Evolutionary conservation across 2,797 vertebrate genomes (phyloP).

Genomic region (Balearica regulorum): DNA sequence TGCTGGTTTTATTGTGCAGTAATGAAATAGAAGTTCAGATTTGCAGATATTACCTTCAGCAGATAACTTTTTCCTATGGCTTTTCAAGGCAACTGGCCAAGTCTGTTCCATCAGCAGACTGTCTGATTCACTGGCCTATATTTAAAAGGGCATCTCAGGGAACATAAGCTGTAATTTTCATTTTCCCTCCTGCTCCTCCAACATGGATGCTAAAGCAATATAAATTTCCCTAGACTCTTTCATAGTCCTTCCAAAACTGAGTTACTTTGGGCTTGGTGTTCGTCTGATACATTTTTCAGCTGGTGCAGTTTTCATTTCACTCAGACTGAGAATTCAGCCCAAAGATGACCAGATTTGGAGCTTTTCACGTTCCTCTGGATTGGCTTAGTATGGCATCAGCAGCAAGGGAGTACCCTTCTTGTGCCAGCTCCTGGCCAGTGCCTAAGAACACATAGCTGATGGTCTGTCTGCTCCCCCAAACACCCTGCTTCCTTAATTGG

Average conservation of each 20-base stretch:
- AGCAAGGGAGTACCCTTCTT: not conserved
- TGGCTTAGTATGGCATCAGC: not conserved
- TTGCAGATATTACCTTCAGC: conserved; percentile 1
- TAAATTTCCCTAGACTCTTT: not conserved
- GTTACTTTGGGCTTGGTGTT: not conserved
- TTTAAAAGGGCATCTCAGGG: conserved; percentile 7
- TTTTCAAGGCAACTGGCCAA: not conserved
- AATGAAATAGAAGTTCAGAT: not conserved
- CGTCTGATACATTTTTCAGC: not conserved
- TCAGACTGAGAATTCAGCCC: not conserved
- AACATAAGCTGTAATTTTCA: not conserved
- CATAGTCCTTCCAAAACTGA: not conserved
- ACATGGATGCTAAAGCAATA: not conserved
- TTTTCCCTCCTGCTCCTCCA: not conserved
- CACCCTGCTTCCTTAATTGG: not conserved
- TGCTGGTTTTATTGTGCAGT: not conserved
- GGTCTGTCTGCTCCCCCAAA: not conserved
- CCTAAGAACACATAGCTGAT: not conserved
- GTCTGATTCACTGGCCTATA: not conserved
- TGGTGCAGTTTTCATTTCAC: not conserved
- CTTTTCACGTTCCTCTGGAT: not conserved
- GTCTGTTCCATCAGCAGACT: not conserved
- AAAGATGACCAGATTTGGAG: not conserved
- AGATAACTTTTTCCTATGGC: not conserved
- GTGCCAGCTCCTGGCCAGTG: not conserved